These are phyloP conservation scores for fruit fly (Drosophila melanogaster) DNA, from an alignment of 1,140 invertebrate species.

Conservation along the genomic window Release_6_plus_ISO1_MT NT_033777.3:30758001-30758500, in stretches of 20 bases:
- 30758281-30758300: not conserved
- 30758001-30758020: slow-evolving; percentile 70
- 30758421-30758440: not conserved
- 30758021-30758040: slow-evolving; percentile 59
- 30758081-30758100: slow-evolving; percentile 73
- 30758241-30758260: slow-evolving; percentile 54
- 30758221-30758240: slow-evolving; percentile 45
- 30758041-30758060: not conserved
- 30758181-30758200: slow-evolving; percentile 29
- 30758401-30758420: not conserved
- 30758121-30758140: slow-evolving; percentile 53
- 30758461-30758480: too few relatives aligned
- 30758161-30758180: not conserved
- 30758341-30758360: slow-evolving; percentile 19
- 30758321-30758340: slow-evolving; percentile 10
- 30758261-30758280: slow-evolving; percentile 37
- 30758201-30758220: slow-evolving; percentile 67
- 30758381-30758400: not conserved
- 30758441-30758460: too few relatives aligned
- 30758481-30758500: not conserved
- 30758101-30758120: slow-evolving; percentile 58
- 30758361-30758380: slow-evolving; percentile 27
- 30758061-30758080: slow-evolving; percentile 61
- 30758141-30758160: slow-evolving; percentile 2
- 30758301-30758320: not conserved